Conservation (phyloP, 2,797 vertebrate species). For the Hippopotamyrus pictus region DNA sequence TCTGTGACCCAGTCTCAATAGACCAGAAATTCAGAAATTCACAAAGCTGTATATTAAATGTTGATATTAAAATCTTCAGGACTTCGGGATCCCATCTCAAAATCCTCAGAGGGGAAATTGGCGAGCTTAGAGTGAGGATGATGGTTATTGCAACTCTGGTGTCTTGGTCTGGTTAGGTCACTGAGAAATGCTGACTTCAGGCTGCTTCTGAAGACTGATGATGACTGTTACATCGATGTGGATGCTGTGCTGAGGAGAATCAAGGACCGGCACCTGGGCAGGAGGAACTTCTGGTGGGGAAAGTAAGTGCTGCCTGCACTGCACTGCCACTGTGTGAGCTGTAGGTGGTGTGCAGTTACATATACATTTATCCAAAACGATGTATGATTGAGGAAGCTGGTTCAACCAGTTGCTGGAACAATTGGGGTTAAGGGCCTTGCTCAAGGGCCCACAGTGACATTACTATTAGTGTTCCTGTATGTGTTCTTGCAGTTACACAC, state of each 20-base stretch:
- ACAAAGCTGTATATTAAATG: not conserved
- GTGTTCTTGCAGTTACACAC: not conserved
- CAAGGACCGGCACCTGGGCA: conserved; percentile 66
- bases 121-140: not conserved
- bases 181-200: conserved; percentile 76
- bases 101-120: not conserved
- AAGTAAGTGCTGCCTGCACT: conserved; percentile 71
- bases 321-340: not conserved
- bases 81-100: not conserved
- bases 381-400: not conserved
- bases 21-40: not conserved
- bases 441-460: not conserved
- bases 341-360: not conserved
- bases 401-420: not conserved
- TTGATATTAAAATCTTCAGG: not conserved
- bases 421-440: not conserved
- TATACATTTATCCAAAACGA: not conserved
- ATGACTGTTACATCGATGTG: conserved; percentile 90
- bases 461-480: not conserved
- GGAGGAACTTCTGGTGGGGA: conserved; percentile 90
- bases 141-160: not conserved
- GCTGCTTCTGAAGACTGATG: conserved; percentile 90
- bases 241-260: conserved; percentile 82
- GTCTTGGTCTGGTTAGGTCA: conserved; percentile 63
- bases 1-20: not conserved